Evolutionary conservation across 2,113 vertebrate genomes (phyloP).

Genomic region (Vimba vimba): DNA sequence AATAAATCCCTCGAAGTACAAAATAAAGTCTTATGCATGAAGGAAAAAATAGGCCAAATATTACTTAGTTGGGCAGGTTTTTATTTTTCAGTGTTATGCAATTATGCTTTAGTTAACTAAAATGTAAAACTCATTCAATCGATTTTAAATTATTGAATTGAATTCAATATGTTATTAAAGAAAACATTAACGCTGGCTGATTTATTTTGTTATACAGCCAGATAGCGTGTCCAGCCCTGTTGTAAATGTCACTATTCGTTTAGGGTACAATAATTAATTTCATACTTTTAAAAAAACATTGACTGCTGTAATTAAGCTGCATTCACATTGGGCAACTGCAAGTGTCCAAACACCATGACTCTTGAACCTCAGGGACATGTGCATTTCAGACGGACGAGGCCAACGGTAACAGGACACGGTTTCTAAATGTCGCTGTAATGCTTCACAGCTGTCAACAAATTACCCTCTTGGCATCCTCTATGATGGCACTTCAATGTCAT

Average conservation of each 20-base stretch:
- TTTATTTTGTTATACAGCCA: conserved; percentile 42
- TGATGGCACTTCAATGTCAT: conserved; percentile 43
- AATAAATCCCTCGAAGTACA: conserved; percentile 41
- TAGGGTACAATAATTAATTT: background rate
- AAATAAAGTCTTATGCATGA: background rate
- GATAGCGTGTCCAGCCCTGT: conserved; percentile 1
- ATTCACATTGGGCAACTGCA: background rate
- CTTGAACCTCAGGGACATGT: conserved; percentile 55
- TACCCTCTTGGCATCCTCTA: conserved; percentile 54
- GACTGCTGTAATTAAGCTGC: background rate
- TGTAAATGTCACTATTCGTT: conserved; percentile 36
- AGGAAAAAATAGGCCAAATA: background rate
- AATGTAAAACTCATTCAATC: background rate
- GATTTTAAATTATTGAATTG: background rate
- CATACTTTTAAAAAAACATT: background rate
- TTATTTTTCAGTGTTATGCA: background rate
- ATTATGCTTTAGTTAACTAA: background rate
- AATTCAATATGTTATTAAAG: conserved; percentile 24
- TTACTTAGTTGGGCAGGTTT: background rate
- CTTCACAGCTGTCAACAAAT: conserved; percentile 71
- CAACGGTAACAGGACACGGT: conserved; percentile 68
- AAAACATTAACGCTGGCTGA: conserved; percentile 14
- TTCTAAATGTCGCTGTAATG: conserved; percentile 72
- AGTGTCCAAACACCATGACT: conserved; percentile 24
- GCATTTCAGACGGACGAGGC: conserved; percentile 57